These are phyloP conservation scores for Erpobdella octoculata DNA, from an alignment of 2,888 invertebrate genomes.

Conservation along the genomic window DNA sequence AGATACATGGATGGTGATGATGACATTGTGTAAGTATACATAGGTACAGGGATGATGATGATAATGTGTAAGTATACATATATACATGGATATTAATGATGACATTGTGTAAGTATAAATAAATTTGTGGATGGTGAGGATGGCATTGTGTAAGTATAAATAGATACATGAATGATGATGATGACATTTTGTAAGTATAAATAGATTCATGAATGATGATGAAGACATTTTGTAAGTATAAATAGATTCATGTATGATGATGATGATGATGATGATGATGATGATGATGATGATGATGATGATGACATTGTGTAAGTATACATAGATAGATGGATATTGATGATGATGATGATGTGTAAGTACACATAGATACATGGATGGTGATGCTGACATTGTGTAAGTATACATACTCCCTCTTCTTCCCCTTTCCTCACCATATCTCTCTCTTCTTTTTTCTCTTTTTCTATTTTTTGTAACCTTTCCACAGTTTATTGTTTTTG, in stretches of 20 bases:
- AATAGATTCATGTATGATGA: background rate
- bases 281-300: slow-evolving; percentile 5
- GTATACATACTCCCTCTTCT: no score
- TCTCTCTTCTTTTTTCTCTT: no score
- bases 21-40: slow-evolving; percentile 45
- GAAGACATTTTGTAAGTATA: background rate
- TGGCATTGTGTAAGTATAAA: slow-evolving; percentile 45
- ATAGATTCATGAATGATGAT: background rate
- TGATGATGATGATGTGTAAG: slow-evolving; percentile 18
- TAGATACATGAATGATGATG: background rate
- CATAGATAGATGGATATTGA: no score
- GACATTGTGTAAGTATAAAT: slow-evolving; percentile 45
- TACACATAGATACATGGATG: no score
- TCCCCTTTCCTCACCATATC: no score
- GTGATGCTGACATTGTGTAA: no score
- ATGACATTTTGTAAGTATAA: slow-evolving; percentile 45
- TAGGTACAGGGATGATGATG: background rate
- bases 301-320: no score
- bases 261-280: slow-evolving; percentile 25
- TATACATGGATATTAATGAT: background rate
- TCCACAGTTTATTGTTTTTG: no score
- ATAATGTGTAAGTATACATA: slow-evolving; percentile 42
- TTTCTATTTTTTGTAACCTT: no score
- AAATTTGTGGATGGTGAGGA: background rate
- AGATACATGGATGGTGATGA: background rate